phyloP scores from a whole-genome alignment of 2,888 invertebrate genomes.

The Pseudeuparius sepicola region DNA sequence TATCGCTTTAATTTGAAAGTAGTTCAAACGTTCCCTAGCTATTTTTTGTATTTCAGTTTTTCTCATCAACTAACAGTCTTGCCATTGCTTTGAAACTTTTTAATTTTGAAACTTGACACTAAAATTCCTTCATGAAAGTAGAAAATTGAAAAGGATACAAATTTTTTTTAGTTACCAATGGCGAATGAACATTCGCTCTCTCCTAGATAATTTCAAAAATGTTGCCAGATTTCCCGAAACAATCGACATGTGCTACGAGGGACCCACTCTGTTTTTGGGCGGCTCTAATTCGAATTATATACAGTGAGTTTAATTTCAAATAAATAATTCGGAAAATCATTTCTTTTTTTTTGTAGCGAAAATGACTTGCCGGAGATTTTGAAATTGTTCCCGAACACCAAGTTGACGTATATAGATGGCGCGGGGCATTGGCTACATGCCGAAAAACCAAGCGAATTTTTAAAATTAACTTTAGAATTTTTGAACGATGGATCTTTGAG shows the following conservation, averaged over 20 bases:
- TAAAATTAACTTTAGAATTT: constrained; percentile 54
- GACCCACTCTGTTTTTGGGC: constrained; percentile 74
- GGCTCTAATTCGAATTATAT: constrained; percentile 78
- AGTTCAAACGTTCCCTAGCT: too few relatives aligned
- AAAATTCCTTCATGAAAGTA: too few relatives aligned
- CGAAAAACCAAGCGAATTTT: constrained; percentile 75
- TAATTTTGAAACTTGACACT: too few relatives aligned
- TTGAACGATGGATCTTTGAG: too few relatives aligned
- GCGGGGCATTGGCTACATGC: constrained; percentile 94
- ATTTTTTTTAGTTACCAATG: constrained; percentile 51
- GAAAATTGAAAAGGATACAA: too few relatives aligned
- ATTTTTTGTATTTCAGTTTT: too few relatives aligned
- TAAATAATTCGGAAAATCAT: constrained; percentile 29
- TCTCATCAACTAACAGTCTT: too few relatives aligned
- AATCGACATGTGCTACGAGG: constrained; percentile 33
- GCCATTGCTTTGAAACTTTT: too few relatives aligned
- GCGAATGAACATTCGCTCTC: constrained; percentile 68
- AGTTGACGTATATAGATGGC: constrained; percentile 59
- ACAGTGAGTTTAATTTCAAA: constrained; percentile 43
- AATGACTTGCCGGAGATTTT: constrained; percentile 53
- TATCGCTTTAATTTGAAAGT: too few relatives aligned
- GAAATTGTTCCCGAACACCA: constrained; percentile 61
- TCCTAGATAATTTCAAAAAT: constrained; percentile 55
- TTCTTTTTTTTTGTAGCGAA: constrained; percentile 32
- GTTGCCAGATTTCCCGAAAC: constrained; percentile 56